phyloP scores from a whole-genome alignment of 1,140 invertebrate genomes.

The Scylla paramamosain region DNA sequence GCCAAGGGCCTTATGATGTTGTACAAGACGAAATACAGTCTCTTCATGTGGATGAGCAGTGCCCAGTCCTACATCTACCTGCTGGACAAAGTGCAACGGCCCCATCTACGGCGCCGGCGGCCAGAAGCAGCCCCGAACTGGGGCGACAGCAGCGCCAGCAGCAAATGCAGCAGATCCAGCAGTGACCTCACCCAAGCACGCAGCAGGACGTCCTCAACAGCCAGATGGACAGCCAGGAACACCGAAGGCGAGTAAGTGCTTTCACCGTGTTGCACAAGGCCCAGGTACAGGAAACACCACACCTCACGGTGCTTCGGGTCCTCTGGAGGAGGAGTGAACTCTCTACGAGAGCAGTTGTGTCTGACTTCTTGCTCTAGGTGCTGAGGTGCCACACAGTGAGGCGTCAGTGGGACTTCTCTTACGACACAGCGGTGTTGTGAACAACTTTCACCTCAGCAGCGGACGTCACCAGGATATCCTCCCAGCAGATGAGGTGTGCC shows the following conservation, averaged over 20 bases:
- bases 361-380: background rate
- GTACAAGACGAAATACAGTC: background rate
- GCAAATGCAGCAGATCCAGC: no score
- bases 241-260: background rate
- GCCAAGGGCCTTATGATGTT: background rate
- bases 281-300: background rate
- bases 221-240: background rate
- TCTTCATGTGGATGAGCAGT: background rate
- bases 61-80: background rate
- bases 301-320: background rate
- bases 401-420: background rate
- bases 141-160: no score
- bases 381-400: background rate
- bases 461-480: background rate
- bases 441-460: background rate
- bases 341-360: background rate
- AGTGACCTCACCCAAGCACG: no score
- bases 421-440: background rate
- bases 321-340: background rate
- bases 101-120: background rate
- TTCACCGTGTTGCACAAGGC: background rate
- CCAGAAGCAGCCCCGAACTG: background rate
- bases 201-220: no score
- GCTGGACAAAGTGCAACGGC: background rate
- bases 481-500: no score